Conservation (phyloP, 2,888 invertebrate genomes). For the Pegoplata infirma region DNA sequence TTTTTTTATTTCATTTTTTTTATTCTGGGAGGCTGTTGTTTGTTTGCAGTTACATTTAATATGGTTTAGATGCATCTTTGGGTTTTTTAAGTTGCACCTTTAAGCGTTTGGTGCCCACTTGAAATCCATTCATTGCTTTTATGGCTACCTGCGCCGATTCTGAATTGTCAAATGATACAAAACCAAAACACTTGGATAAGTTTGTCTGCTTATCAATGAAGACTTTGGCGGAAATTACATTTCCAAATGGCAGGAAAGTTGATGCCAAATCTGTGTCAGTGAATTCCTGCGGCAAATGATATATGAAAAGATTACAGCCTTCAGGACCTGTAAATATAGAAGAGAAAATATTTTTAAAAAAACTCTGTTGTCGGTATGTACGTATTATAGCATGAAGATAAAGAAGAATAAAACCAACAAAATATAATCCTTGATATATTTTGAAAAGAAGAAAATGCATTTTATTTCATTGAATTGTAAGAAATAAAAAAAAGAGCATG, state of each 20-base stretch:
- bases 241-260: constrained; percentile 98
- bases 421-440: too few species aligned
- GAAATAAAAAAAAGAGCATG: neutral
- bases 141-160: constrained; percentile 97
- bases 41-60: constrained; percentile 80
- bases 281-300: constrained; percentile 99
- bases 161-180: constrained; percentile 97
- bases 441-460: neutral
- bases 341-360: neutral
- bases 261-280: constrained; percentile 97
- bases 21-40: neutral
- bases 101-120: constrained; percentile 97
- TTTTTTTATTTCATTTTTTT: neutral
- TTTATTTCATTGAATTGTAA: neutral
- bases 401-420: too few species aligned
- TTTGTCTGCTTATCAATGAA: constrained; percentile 99
- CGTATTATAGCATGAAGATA: neutral
- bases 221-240: constrained; percentile 99
- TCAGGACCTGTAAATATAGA: constrained; percentile 87
- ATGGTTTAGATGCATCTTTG: constrained; percentile 95
- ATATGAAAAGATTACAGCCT: constrained; percentile 99
- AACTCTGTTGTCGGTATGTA: neutral
- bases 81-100: constrained; percentile 98
- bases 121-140: constrained; percentile 98
- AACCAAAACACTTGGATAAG: constrained; percentile 99